These are phyloP conservation scores for Balaeniceps rex DNA, from an alignment of 2,113 vertebrate genomes.

Conservation along the genomic window DNA sequence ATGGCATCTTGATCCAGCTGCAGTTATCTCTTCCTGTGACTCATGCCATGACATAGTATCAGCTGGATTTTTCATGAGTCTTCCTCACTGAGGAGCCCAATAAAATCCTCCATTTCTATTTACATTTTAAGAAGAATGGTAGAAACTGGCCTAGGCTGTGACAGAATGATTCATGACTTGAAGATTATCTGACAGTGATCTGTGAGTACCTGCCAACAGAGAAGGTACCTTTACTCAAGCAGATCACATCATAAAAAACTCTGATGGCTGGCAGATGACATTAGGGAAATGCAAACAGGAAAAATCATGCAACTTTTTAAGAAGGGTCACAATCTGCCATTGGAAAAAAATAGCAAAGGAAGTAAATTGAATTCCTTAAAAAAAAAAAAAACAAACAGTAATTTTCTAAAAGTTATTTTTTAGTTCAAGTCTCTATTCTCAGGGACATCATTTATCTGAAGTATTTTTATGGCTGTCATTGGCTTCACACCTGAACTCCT, in stretches of 20 bases:
- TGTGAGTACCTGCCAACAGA: neutral
- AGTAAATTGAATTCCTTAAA: neutral
- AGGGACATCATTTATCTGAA: neutral
- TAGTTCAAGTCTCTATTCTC: neutral
- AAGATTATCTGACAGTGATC: neutral
- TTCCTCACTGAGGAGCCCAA: neutral
- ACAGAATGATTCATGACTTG: neutral
- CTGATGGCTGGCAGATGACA: neutral
- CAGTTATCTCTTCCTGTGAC: neutral
- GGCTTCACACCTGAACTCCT: neutral
- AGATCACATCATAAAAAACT: neutral
- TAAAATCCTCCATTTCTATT: neutral
- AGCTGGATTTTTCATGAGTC: neutral
- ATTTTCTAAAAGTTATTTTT: neutral
- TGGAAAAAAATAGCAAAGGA: neutral
- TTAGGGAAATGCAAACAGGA: neutral
- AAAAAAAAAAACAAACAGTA: neutral
- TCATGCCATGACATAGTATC: neutral
- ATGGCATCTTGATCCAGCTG: neutral
- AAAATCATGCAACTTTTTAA: neutral
- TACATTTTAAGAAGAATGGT: neutral
- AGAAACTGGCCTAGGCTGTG: neutral
- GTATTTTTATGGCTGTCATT: neutral
- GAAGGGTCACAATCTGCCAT: neutral
- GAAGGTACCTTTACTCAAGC: neutral